Conservation (phyloP, 2,888 invertebrate species). For the Synanthedon andrenaeformis region DNA sequence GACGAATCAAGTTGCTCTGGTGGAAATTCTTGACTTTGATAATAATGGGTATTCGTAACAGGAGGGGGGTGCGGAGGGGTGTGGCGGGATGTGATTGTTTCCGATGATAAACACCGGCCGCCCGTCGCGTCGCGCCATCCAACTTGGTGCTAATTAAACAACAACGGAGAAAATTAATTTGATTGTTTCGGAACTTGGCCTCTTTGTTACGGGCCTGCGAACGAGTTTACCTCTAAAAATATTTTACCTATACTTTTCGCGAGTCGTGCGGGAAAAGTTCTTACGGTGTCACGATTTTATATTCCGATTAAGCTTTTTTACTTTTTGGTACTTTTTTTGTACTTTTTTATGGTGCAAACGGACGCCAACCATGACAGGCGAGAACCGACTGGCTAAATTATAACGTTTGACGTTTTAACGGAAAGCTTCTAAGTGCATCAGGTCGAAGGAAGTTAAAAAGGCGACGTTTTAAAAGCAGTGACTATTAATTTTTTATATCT, state of each 20-base stretch:
- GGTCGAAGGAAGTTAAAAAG: slow-evolving; percentile 22
- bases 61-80: slow-evolving; percentile 13
- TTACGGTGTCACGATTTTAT: slow-evolving; percentile 31
- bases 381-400: slow-evolving; percentile 34
- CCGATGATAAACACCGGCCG: slow-evolving; percentile 67
- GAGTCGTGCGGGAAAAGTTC: slow-evolving; percentile 23
- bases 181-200: slow-evolving; percentile 64
- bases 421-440: slow-evolving; percentile 48
- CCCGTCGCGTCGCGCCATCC: slow-evolving; percentile 60
- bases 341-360: slow-evolving; percentile 16
- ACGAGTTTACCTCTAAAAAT: slow-evolving; percentile 55
- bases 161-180: slow-evolving; percentile 69
- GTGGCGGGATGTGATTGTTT: slow-evolving; percentile 52
- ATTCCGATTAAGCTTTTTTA: slow-evolving; percentile 22
- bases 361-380: slow-evolving; percentile 39
- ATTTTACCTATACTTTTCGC: slow-evolving; percentile 35
- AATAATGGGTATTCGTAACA: slow-evolving; percentile 55
- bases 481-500: not conserved
- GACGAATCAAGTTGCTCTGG: slow-evolving; percentile 63
- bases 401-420: slow-evolving; percentile 38
- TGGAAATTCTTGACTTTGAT: slow-evolving; percentile 63
- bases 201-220: slow-evolving; percentile 51
- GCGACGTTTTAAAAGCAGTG: slow-evolving; percentile 9
- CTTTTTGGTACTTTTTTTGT: too few relatives aligned
- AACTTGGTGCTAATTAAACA: slow-evolving; percentile 67